Base-by-base conservation (phyloP, 2,797 vertebrate species). In the Dendrocincla tyrannina region DNA sequence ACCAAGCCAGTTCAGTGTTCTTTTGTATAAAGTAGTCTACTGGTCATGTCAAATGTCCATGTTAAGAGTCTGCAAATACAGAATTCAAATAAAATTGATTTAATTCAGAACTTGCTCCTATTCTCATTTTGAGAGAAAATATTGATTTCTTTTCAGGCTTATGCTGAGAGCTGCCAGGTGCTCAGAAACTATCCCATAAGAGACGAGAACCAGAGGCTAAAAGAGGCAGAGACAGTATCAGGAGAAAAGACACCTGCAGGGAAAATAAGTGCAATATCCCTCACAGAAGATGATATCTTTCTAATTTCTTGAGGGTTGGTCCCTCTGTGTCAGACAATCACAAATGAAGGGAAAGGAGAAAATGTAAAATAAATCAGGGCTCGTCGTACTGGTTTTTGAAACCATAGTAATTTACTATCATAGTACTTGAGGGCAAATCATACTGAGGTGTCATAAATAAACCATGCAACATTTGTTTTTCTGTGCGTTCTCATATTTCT, bases 291-390 rank as follows among this genome's bases (percentile, higher is more conserved):
- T 69, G 68, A 77, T 89, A 89, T 55, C 52, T 89, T 85, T 86
- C 69, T 91, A 76, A 88, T 94, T 94, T 93, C 87, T 94, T 88
- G 50, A 88, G 41, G 59, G 33, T 32, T 93, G 79, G 30, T 93
- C 66, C 23, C 22, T 62, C 82, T 80, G 60, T 92, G 68, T 88
- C 85, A 94, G 79, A 76, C 58, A 84, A 93, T 81, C 88, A 88
- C 58, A 95, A 95, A 88, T 67, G 52, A 92, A 93, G 62, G 55
- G 35, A 93, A 93, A 86, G 37, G 23, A 88, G 42, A 93, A 92
- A 89, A 78, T 47, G 13, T 80, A 81, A 89, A 94, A 94, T 91
- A 94, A 94, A 93, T 94, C 91, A 93, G 46, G 59, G 30, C 46
- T 93, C 8, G 0, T 96, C 73, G 18, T 62, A 62, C 79, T 76